Evolutionary conservation across 2,888 invertebrate species (phyloP).

Genomic region (Drosophila infuscata): DNA sequence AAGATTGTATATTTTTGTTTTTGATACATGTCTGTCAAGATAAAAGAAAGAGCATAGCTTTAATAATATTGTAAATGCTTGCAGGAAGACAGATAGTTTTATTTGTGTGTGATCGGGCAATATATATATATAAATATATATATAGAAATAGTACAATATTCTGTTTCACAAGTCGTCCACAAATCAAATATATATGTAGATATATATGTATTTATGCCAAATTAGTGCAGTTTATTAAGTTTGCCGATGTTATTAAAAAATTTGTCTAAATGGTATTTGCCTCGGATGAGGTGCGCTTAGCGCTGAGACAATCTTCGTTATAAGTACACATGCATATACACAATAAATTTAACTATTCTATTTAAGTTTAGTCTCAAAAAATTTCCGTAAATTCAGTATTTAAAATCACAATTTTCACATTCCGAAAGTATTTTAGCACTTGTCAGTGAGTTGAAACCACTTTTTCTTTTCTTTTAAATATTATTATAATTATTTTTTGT

Average conservation of each 20-base stretch:
- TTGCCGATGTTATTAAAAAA: conserved; percentile 52
- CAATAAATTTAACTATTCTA: conserved; percentile 66
- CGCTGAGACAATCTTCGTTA: conserved; percentile 61
- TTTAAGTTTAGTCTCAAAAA: conserved; percentile 67
- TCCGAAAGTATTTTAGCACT: conserved; percentile 62
- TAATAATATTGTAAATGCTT: background rate
- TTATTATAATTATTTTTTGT: conserved; percentile 1
- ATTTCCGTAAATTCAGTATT: conserved; percentile 66
- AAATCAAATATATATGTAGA: conserved; percentile 30
- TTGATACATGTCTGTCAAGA: background rate
- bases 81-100: background rate
- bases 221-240: conserved; percentile 44
- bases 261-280: conserved; percentile 57
- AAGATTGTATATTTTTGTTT: background rate
- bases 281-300: conserved; percentile 59
- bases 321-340: conserved; percentile 58
- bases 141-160: conserved; percentile 44
- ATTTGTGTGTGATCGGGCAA: conserved; percentile 3
- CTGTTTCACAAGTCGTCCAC: conserved; percentile 23
- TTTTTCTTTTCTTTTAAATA: conserved; percentile 23
- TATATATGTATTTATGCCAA: conserved; percentile 37
- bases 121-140: background rate
- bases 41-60: background rate
- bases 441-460: conserved; percentile 44
- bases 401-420: conserved; percentile 67